Percentiles rank a stretch among this genome's conserved stretches.
Evolutionary conservation across 2,888 invertebrate species (phyloP).

Genomic region (Meliscaeva auricollis): DNA sequence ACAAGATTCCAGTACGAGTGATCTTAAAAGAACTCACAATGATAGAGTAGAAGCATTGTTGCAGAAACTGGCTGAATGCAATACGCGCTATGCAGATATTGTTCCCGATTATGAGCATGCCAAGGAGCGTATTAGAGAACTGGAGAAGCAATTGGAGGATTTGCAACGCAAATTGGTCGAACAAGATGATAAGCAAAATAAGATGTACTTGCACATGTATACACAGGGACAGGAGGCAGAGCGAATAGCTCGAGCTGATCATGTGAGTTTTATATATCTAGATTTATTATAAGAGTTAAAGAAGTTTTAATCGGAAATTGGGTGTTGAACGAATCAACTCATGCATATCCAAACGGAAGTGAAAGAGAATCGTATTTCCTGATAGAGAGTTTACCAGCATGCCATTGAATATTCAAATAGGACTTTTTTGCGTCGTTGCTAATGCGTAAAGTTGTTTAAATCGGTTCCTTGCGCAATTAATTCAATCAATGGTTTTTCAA

Average conservation of each 20-base stretch:
- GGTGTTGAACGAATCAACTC: too few species aligned
- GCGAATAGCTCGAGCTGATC: constrained; percentile 88
- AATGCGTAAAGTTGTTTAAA: too few species aligned
- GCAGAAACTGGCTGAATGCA: constrained; percentile 90
- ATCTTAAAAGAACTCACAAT: constrained; percentile 91
- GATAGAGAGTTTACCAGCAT: too few species aligned
- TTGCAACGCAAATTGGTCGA: constrained; percentile 88
- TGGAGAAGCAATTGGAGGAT: constrained; percentile 90
- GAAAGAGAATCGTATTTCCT: not conserved
- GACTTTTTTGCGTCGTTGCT: too few species aligned
- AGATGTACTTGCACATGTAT: constrained; percentile 93
- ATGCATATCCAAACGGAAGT: not conserved
- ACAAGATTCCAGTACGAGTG: constrained; percentile 88
- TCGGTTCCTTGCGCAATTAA: too few species aligned
- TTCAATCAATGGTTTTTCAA: too few species aligned
- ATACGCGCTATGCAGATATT: constrained; percentile 91
- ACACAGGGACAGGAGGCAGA: constrained; percentile 93
- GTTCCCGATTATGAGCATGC: constrained; percentile 90
- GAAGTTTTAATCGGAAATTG: not conserved
- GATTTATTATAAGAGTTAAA: not conserved
- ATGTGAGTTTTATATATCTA: constrained; percentile 85
- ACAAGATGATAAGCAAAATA: constrained; percentile 90
- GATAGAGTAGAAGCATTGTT: constrained; percentile 91
- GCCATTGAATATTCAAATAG: too few species aligned
- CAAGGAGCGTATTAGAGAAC: constrained; percentile 87